These are phyloP conservation scores for Micoletzkya japonica DNA, from an alignment of 2,888 invertebrate species.

Conservation along the genomic window DNA sequence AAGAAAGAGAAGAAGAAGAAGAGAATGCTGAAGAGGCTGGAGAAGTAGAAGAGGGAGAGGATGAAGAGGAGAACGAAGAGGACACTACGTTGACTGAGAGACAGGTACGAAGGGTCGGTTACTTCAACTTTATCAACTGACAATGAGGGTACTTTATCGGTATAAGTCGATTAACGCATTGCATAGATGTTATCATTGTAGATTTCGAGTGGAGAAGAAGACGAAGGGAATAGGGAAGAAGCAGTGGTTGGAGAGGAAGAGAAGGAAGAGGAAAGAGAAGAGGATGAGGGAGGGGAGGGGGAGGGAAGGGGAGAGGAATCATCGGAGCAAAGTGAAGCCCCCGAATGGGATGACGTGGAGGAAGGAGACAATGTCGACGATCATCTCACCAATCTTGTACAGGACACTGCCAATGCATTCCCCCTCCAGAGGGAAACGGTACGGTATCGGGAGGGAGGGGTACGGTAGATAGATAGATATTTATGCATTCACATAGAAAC, in stretches of 20 bases:
- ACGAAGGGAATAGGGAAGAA: slow-evolving; percentile 3
- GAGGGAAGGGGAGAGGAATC: neutral
- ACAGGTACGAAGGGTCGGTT: too few species aligned
- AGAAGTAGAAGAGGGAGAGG: neutral
- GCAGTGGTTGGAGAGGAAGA: neutral
- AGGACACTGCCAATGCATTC: neutral
- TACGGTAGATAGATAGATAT: too few species aligned
- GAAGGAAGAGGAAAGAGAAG: neutral
- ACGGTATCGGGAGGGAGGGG: neutral
- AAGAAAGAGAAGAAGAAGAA: neutral
- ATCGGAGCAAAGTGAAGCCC: slow-evolving; percentile 10
- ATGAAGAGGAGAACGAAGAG: neutral
- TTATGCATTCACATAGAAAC: neutral
- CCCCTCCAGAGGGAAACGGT: neutral
- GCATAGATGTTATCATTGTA: too few species aligned
- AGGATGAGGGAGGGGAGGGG: neutral
- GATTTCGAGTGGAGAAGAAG: too few species aligned
- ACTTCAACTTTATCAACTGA: slow-evolving; percentile 1
- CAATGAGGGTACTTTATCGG: neutral
- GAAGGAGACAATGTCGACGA: neutral
- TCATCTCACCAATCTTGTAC: neutral
- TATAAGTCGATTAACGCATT: too few species aligned
- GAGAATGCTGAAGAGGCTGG: too few species aligned
- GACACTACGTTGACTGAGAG: too few species aligned
- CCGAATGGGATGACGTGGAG: slow-evolving; percentile 20